phyloP scores from a whole-genome alignment of 2,113 vertebrate genomes.

The Aepyceros melampus region DNA sequence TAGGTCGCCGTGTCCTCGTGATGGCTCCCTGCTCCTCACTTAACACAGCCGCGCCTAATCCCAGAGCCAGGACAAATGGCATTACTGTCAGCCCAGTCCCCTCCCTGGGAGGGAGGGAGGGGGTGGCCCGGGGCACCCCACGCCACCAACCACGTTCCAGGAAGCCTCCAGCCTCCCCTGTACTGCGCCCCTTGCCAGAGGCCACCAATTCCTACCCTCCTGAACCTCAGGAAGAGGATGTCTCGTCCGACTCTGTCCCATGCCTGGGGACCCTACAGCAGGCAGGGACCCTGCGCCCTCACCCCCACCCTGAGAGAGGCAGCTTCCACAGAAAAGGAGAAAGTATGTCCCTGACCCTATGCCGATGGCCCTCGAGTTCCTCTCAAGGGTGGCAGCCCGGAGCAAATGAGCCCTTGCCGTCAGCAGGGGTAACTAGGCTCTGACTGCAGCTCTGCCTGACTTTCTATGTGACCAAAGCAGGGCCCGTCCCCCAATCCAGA shows the following conservation, averaged over 20 bases:
- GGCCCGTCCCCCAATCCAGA: neutral
- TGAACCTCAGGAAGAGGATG: neutral
- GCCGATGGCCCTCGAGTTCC: neutral
- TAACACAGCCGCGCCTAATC: constrained; percentile 1
- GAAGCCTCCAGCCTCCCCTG: neutral
- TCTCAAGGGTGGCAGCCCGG: neutral
- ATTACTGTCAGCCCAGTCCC: neutral
- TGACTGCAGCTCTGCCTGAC: neutral
- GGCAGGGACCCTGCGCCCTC: neutral
- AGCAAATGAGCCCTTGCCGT: neutral
- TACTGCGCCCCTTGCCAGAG: neutral
- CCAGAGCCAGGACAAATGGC: constrained; percentile 48
- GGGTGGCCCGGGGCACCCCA: neutral
- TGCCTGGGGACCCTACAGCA: neutral
- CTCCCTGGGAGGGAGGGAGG: neutral
- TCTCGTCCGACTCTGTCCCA: neutral
- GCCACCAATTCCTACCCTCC: neutral
- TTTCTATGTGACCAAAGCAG: neutral
- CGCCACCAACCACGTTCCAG: neutral
- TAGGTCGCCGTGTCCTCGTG: neutral
- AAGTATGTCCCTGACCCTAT: neutral
- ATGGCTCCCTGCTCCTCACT: neutral
- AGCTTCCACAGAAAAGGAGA: neutral
- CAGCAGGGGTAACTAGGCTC: neutral
- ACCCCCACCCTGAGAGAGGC: neutral